These are phyloP conservation scores for Papilio protenor DNA, from an alignment of 2,888 invertebrate genomes.

Conservation along the genomic window DNA sequence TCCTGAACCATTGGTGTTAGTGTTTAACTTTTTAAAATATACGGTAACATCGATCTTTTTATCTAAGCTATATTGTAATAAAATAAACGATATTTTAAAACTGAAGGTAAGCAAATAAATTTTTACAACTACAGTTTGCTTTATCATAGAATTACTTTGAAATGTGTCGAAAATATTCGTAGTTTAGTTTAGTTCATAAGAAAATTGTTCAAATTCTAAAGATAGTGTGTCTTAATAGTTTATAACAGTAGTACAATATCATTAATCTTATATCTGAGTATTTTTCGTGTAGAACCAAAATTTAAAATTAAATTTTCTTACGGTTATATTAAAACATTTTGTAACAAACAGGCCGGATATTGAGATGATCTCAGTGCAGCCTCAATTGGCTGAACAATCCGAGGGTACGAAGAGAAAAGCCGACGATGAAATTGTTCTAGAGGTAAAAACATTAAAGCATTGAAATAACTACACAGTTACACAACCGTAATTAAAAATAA, in stretches of 20 bases:
- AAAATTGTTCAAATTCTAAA: background rate
- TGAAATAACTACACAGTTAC: background rate
- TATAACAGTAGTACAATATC: no score
- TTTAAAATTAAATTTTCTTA: background rate
- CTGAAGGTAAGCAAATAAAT: background rate
- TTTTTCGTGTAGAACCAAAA: background rate
- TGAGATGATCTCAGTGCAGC: constrained; percentile 14
- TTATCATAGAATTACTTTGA: no score
- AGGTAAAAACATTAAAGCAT: constrained; percentile 52
- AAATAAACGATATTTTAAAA: no score
- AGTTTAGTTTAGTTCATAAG: background rate
- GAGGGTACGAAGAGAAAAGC: constrained; percentile 11
- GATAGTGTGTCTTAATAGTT: background rate
- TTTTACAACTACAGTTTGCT: no score
- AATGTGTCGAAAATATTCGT: background rate
- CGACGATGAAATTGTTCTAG: constrained; percentile 57
- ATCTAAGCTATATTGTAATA: background rate
- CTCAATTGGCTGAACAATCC: constrained; percentile 39
- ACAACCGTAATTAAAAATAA: background rate
- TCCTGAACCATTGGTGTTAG: constrained; percentile 68
- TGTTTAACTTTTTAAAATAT: constrained; percentile 45
- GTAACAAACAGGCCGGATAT: background rate
- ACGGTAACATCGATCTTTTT: background rate
- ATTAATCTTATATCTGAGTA: no score
- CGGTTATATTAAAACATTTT: background rate